phyloP scores from a whole-genome alignment of 2,113 vertebrate species.

The Syngnathus floridae region DNA sequence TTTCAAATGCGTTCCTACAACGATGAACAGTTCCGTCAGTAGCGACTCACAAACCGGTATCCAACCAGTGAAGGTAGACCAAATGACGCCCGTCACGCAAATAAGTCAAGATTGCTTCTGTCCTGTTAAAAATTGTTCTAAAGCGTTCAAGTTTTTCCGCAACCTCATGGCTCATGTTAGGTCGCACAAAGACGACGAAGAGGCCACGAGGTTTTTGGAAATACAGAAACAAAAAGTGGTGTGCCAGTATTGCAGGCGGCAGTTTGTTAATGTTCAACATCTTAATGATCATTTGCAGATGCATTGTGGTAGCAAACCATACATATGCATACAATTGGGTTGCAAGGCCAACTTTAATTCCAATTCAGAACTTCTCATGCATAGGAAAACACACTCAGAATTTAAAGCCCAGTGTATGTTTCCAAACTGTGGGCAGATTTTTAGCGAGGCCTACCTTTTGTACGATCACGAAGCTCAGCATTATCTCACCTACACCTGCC shows the following conservation, averaged over 20 bases:
- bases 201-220: constrained; percentile 94
- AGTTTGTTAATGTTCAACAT: constrained; percentile 94
- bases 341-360: constrained; percentile 94
- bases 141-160: constrained; percentile 98
- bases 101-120: constrained; percentile 91
- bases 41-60: constrained; percentile 71
- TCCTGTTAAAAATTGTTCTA: constrained; percentile 91
- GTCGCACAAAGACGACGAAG: constrained; percentile 92
- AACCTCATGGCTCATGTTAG: constrained; percentile 94
- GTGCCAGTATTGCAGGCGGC: constrained; percentile 95
- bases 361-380: constrained; percentile 88
- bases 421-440: constrained; percentile 91
- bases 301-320: constrained; percentile 94
- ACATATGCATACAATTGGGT: constrained; percentile 96
- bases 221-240: constrained; percentile 98
- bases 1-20: constrained; percentile 72
- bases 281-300: constrained; percentile 97
- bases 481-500: constrained; percentile 94
- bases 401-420: constrained; percentile 98
- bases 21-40: constrained; percentile 52
- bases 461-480: constrained; percentile 99
- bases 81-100: constrained; percentile 77
- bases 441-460: constrained; percentile 91
- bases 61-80: constrained; percentile 76
- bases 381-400: constrained; percentile 86